Conservation (phyloP, 2,888 invertebrate species). For the Drosophila pegasa region DNA sequence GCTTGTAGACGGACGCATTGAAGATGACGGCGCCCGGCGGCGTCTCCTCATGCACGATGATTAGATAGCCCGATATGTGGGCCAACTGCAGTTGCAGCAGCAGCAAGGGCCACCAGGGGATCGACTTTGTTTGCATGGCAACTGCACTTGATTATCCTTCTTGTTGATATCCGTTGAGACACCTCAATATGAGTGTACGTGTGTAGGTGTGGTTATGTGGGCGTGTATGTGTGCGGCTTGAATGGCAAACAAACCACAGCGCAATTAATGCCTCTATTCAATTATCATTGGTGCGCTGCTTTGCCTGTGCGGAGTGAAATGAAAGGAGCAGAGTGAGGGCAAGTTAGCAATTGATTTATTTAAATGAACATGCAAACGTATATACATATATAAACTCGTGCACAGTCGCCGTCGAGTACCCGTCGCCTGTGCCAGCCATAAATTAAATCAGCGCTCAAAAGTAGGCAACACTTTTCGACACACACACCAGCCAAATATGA, state of each 20-base stretch:
- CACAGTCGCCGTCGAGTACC: not conserved
- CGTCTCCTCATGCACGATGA: slow-evolving; percentile 87
- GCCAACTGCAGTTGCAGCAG: slow-evolving; percentile 52
- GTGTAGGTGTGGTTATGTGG: slow-evolving; percentile 23
- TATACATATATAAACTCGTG: not conserved
- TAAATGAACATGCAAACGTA: not conserved
- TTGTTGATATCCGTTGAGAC: slow-evolving; percentile 10
- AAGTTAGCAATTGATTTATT: slow-evolving; percentile 35
- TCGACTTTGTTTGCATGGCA: slow-evolving; percentile 57
- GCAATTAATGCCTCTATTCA: slow-evolving; percentile 68
- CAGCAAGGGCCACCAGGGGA: slow-evolving; percentile 40
- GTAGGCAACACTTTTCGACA: slow-evolving; percentile 38
- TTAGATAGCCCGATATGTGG: slow-evolving; percentile 85
- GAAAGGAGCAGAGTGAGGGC: slow-evolving; percentile 10
- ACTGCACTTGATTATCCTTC: slow-evolving; percentile 38
- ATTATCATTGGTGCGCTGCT: slow-evolving; percentile 66
- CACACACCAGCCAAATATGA: slow-evolving; percentile 17
- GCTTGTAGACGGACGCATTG: slow-evolving; percentile 92
- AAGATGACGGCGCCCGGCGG: slow-evolving; percentile 89
- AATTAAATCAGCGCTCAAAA: slow-evolving; percentile 45
- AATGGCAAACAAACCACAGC: slow-evolving; percentile 65
- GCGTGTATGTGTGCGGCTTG: slow-evolving; percentile 32
- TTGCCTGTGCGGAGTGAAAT: slow-evolving; percentile 35
- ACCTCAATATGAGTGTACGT: not conserved
- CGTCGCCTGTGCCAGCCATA: slow-evolving; percentile 6